phyloP scores from a whole-genome alignment of 2,113 vertebrate species.

The Nothobranchius kuhntae region DNA sequence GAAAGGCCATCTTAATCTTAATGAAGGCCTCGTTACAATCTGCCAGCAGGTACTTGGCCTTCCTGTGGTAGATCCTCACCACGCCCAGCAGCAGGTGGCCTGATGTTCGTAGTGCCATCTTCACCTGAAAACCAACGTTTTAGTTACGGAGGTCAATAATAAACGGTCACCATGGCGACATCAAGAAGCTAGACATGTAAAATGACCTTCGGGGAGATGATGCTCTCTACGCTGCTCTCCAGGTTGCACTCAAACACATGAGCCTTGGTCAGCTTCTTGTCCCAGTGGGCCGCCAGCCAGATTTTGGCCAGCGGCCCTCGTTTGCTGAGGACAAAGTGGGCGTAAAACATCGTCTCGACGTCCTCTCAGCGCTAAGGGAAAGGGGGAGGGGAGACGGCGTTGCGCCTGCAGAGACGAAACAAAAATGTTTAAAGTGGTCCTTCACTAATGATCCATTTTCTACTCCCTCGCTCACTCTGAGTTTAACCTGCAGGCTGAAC shows the following conservation, averaged over 20 bases:
- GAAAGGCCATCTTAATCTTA: conserved; percentile 99
- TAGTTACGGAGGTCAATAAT: too few species aligned
- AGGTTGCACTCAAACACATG: conserved; percentile 99
- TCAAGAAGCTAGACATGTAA: not conserved
- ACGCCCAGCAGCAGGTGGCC: conserved; percentile 95
- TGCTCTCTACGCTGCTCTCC: conserved; percentile 97
- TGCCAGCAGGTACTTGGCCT: conserved; percentile 97
- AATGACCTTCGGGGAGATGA: conserved; percentile 94
- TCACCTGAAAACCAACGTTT: conserved; percentile 80
- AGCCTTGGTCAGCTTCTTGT: conserved; percentile 98
- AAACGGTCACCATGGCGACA: not conserved
- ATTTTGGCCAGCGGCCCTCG: conserved; percentile 98
- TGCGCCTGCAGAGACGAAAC: conserved; percentile 30
- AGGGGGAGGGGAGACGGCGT: conserved; percentile 25
- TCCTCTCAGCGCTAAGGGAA: conserved; percentile 62
- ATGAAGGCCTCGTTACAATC: conserved; percentile 99
- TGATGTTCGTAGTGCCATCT: conserved; percentile 96
- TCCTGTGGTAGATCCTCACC: conserved; percentile 98
- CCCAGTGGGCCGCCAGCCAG: conserved; percentile 98
- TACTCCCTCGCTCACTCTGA: too few species aligned
- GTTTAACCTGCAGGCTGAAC: too few species aligned
- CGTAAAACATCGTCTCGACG: conserved; percentile 91
- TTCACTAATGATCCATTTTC: too few species aligned
- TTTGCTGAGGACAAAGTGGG: conserved; percentile 98
- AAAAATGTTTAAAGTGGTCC: not conserved